Evolutionary conservation across 1,140 invertebrate genomes (phyloP).

Genomic region (Calycopis cecrops): DNA sequence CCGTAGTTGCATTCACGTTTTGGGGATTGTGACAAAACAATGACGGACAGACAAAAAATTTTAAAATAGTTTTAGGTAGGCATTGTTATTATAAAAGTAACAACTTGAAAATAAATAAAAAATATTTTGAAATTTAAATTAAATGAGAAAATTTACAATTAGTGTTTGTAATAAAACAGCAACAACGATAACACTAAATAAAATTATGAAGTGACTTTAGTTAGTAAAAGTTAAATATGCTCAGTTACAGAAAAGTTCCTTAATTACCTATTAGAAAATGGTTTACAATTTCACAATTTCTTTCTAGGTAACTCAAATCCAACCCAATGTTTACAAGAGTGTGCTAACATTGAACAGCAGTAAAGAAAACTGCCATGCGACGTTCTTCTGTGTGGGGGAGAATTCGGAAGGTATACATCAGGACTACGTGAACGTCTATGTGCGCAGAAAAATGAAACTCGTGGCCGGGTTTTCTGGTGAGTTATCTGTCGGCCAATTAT

Average conservation of each 20-base stretch:
- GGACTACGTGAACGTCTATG: slow-evolving; percentile 38
- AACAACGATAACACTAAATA: no score
- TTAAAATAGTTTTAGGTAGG: no score
- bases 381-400: slow-evolving; percentile 54
- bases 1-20: background rate
- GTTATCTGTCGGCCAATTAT: background rate
- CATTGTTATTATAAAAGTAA: no score
- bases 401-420: slow-evolving; percentile 48
- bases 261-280: no score
- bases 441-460: slow-evolving; percentile 42
- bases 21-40: no score
- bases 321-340: slow-evolving; percentile 39
- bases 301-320: slow-evolving; percentile 34
- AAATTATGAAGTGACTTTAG: no score
- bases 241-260: no score
- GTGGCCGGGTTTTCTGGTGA: slow-evolving; percentile 41
- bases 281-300: background rate
- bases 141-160: background rate
- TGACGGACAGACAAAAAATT: no score
- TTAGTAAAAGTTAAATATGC: no score
- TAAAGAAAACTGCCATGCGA: slow-evolving; percentile 35
- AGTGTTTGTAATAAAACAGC: no score
- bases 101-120: no score
- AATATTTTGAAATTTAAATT: no score
- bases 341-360: slow-evolving; percentile 41